A percentile compares a stretch with the other conserved stretches of the same genome.
phyloP scores from a whole-genome alignment of 2,888 invertebrate species.

The Suillia variegata region DNA sequence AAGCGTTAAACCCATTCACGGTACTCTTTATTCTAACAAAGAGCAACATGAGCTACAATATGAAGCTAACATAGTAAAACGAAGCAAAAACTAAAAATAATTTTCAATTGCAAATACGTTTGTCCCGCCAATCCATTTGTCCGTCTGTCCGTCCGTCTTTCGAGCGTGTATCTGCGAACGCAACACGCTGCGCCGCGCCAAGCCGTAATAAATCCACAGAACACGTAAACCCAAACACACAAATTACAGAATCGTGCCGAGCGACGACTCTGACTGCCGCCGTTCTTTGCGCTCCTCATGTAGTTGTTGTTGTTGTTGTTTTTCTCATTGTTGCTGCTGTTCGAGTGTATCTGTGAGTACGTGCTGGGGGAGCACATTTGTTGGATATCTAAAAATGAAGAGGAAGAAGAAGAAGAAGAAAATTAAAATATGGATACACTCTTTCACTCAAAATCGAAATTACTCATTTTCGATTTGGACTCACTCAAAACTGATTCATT shows the following conservation, averaged over 20 bases:
- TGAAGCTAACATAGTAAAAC: too few species aligned
- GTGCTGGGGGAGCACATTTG: not conserved
- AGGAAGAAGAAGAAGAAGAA: too few species aligned
- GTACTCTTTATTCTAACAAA: too few species aligned
- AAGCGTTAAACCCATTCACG: too few species aligned
- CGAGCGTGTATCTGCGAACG: too few species aligned
- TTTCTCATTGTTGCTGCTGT: not conserved
- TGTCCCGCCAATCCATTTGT: too few species aligned
- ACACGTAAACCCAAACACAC: conserved; percentile 38
- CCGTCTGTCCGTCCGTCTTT: too few species aligned
- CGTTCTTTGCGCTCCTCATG: not conserved
- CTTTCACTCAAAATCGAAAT: not conserved
- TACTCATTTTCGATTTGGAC: not conserved
- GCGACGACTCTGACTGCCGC: not conserved
- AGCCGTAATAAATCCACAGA: conserved; percentile 25
- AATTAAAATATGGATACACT: too few species aligned
- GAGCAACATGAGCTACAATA: too few species aligned
- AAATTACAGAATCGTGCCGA: conserved; percentile 41
- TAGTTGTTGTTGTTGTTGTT: not conserved
- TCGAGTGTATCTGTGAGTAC: not conserved
- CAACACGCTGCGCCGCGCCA: too few species aligned
- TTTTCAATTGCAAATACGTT: too few species aligned
- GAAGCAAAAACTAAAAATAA: too few species aligned
- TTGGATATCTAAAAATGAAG: not conserved
- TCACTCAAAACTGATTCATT: not conserved